These are phyloP conservation scores for Trigoniulus corallinus DNA, from an alignment of 1,140 invertebrate species.

Conservation along the genomic window DNA sequence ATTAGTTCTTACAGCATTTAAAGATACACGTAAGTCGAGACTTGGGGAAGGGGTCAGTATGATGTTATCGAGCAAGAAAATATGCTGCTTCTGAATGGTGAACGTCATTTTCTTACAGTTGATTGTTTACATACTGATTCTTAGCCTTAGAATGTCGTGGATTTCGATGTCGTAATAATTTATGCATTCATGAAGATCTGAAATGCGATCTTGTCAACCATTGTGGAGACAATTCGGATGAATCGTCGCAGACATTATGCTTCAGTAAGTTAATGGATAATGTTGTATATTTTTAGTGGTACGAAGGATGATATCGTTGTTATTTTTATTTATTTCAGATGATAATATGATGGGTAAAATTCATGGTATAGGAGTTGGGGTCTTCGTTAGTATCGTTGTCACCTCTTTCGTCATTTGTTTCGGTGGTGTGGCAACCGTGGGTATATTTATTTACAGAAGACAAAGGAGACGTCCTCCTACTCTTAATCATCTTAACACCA, in stretches of 20 bases:
- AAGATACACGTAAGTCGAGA: slow-evolving; percentile 54
- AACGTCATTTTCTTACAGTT: neutral
- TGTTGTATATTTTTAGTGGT: neutral
- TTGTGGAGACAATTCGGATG: slow-evolving; percentile 81
- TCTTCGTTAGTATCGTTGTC: slow-evolving; percentile 52
- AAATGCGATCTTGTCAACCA: slow-evolving; percentile 80
- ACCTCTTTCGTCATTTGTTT: slow-evolving; percentile 42
- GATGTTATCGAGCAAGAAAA: slow-evolving; percentile 3
- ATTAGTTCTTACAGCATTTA: slow-evolving; percentile 81
- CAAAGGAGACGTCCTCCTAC: slow-evolving; percentile 18
- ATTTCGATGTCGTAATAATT: slow-evolving; percentile 66
- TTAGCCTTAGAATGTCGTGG: slow-evolving; percentile 71
- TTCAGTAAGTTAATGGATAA: slow-evolving; percentile 39
- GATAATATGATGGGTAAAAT: slow-evolving; percentile 52
- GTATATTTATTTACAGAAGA: slow-evolving; percentile 54
- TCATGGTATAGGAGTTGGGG: slow-evolving; percentile 50
- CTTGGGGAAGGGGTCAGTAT: neutral
- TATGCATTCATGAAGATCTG: slow-evolving; percentile 75
- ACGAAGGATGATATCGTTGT: neutral
- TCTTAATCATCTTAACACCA: slow-evolving; percentile 7
- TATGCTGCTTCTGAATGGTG: neutral
- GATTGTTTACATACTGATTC: slow-evolving; percentile 18
- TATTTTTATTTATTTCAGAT: slow-evolving; percentile 25
- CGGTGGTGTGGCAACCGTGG: slow-evolving; percentile 42
- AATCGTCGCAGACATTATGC: slow-evolving; percentile 58